Evolutionary conservation across 1,140 invertebrate genomes (phyloP), one percentile per base, ranked within the genome.

Genomic region (Bicyclus anynana): DNA sequence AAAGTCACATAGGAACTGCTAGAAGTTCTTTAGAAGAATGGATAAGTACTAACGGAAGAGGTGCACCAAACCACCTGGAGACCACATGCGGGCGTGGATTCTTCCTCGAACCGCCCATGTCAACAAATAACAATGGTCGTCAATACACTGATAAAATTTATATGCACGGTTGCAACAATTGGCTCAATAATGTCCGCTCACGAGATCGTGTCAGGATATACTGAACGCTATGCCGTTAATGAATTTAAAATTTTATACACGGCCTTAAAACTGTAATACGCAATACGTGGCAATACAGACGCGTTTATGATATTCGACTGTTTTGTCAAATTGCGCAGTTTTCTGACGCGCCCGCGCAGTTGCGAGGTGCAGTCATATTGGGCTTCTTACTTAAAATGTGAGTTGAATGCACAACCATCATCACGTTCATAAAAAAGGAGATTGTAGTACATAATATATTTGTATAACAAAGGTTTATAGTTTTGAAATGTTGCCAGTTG

Each of bases 31-130:
- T n/a, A n/a, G n/a, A 7, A 23, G 23, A 7, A 23, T 7, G 23
- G 16, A 5, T 16, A 16, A 40, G 21, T 84, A 87, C 84, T 84
- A 77, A 85, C 79, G 80, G 81, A 47, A 74, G 64, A 33, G 84
- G 84, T 40, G 70, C 53, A 51, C 82, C 76, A 50, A 87, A 85
- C 84, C 84, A 87, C 69, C 84, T 75, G 59, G 74, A 71, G 40
- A 85, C 78, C 40, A 85, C 80, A 72, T 87, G 80, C 3, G 80
- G 84, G 18, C 84, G 76, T 20, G 84, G 72, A 74, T 84, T 87
- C 61, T 69, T 87, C 60, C 80, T 77, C 21, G 84, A 77, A 49
- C 80, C 79, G 59, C 82, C 84, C 84, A 87, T 87, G 69, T 80
- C 77, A 82, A 74, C 60, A n/a, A n/a, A n/a, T n/a, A n/a, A n/a